A percentile compares a stretch with the other conserved stretches of the same genome.
phyloP scores from a whole-genome alignment of 2,797 vertebrate genomes.

The Ispidina lecontei region DNA sequence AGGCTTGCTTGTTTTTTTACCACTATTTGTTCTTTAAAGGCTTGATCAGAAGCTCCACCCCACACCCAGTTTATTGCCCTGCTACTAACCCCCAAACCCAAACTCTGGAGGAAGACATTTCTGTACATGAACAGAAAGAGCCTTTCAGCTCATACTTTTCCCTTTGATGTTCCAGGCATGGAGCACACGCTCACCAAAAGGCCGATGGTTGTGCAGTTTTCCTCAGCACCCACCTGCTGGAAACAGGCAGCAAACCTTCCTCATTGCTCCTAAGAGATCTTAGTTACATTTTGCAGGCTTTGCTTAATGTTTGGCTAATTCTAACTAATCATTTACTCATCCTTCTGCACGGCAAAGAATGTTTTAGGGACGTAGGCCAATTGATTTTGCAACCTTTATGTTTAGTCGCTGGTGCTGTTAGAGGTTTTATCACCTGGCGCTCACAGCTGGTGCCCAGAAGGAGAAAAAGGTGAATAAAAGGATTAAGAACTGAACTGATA shows the following conservation, averaged over 20 bases:
- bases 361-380: not conserved
- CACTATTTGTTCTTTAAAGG: accelerated
- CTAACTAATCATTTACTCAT: constrained; percentile 16
- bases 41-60: not conserved
- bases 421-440: not conserved
- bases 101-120: not conserved
- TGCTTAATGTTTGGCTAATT: constrained; percentile 4
- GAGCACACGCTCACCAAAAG: not conserved
- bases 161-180: not conserved
- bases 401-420: not conserved
- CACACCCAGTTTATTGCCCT: not conserved
- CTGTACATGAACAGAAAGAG: not conserved
- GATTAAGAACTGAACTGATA: not conserved
- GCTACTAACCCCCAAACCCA: not conserved
- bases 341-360: not conserved
- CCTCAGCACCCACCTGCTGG: not conserved
- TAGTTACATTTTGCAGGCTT: constrained; percentile 5
- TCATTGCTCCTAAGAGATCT: not conserved
- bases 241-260: not conserved
- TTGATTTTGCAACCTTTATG: constrained; percentile 4
- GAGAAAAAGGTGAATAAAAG: not conserved
- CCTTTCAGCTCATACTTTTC: not conserved
- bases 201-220: not conserved
- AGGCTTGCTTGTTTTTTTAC: constrained; percentile 8
- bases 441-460: not conserved